Conservation (phyloP, 2,888 invertebrate genomes). For the Synergus japonicus region DNA sequence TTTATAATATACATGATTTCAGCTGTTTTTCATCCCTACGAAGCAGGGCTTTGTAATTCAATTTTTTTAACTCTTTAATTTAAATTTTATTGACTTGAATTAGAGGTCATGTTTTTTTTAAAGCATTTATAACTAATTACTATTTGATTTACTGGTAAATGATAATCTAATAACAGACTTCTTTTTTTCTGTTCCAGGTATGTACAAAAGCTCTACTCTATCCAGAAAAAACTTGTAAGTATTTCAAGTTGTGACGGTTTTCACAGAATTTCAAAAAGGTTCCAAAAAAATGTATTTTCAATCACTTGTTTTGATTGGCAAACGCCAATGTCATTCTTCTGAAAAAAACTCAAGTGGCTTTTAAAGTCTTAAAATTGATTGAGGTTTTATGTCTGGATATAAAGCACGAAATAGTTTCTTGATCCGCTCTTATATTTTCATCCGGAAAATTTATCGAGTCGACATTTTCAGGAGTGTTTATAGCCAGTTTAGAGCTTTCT, state of each 20-base stretch:
- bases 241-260: neutral
- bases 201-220: neutral
- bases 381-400: neutral
- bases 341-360: neutral
- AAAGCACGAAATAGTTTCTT: slow-evolving; percentile 8
- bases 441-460: neutral
- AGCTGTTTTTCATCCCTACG: too few relatives aligned
- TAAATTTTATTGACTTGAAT: too few relatives aligned
- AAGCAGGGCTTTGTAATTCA: too few relatives aligned
- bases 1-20: too few relatives aligned
- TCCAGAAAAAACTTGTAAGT: neutral
- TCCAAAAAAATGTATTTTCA: too few relatives aligned
- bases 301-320: neutral
- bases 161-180: neutral
- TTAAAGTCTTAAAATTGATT: neutral
- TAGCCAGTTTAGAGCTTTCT: neutral
- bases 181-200: neutral
- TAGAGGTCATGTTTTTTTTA: too few relatives aligned
- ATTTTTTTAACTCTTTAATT: too few relatives aligned
- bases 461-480: slow-evolving; percentile 1
- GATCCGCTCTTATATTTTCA: slow-evolving; percentile 11
- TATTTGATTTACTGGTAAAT: neutral
- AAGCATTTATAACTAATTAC: neutral
- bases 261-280: too few relatives aligned
- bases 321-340: neutral